Conservation (phyloP, 2,113 vertebrate species). For the Pristiophorus japonicus region DNA sequence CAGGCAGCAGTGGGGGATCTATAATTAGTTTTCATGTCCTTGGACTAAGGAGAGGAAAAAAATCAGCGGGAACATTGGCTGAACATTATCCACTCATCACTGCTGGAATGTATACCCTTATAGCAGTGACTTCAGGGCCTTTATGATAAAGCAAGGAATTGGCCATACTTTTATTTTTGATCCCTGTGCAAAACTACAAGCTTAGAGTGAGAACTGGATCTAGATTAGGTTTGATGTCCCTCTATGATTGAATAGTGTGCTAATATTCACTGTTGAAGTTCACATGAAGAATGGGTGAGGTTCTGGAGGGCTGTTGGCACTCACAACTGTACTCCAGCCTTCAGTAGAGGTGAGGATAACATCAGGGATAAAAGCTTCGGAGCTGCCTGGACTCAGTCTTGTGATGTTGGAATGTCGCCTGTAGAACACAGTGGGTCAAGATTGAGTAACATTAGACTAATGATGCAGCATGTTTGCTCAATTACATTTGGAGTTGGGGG, state of each 20-base stretch:
- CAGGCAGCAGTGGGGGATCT: not conserved
- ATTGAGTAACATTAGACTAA: not conserved
- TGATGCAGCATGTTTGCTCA: not conserved
- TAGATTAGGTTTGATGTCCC: not conserved
- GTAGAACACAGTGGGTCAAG: not conserved
- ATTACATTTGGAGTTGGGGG: not conserved
- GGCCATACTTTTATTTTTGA: not conserved
- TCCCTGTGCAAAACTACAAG: not conserved
- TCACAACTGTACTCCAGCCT: not conserved
- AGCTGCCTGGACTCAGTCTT: not conserved
- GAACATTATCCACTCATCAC: not conserved
- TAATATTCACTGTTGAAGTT: not conserved
- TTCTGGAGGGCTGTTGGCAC: not conserved
- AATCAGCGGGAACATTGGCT: not conserved
- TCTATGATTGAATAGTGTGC: not conserved
- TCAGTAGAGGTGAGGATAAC: not conserved
- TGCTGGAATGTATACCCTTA: not conserved
- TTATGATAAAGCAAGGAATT: not conserved
- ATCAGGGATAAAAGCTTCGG: not conserved
- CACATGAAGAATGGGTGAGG: not conserved
- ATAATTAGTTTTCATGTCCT: not conserved
- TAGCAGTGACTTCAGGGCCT: not conserved
- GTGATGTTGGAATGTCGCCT: not conserved
- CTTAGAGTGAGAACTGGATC: not conserved
- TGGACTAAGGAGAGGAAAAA: not conserved